Base-by-base conservation (phyloP, 2,888 invertebrate species). In the Heliconius hortense region DNA sequence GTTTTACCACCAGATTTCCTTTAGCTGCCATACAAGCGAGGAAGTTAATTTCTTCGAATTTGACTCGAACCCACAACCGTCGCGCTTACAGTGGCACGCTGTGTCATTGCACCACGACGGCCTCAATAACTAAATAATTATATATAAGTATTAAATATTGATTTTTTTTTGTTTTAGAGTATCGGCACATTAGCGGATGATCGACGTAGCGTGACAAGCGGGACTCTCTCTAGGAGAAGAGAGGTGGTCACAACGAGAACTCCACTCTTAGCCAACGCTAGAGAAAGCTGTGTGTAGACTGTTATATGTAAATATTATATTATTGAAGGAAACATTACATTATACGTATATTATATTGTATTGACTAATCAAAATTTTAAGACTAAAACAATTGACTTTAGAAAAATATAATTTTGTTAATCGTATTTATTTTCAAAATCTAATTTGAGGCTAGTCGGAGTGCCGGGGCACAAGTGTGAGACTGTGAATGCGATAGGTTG, bases 161-260 rank as follows among this genome's bases (percentile, higher is more conserved):
- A 43, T 72, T 53, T 69, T 31, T 63, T 80, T 53, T 74, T 76
- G 68, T 75, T 79, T 67, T 86, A 94, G 93, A 94, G 93, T 81
- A 90, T 93, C 79, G 91, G 92, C 11, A 90, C 89, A 18, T 79
- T 92, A 73, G 88, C 90, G 7, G 93, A 93, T 48, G 93, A 93
- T 79, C 86, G 92, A 2, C 88, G 92, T 59, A 93, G 93, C 78
- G 87, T 93, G 53, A 90, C 92, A 26, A 92, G 93, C 79, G 93
- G 92, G 0, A 93, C 92, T 21, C 81, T 92, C 62, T 90, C 93
- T 4, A 86, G 93, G 60, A 86, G 95, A 79, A 93, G 96, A 83
- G 96, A 96, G 87, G 95, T 96, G 24, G 96, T 96, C 76, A 96
- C 96, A 1, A 96, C 96, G 56, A 91, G 96, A 85, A 96, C 96